These are phyloP conservation scores for Campaea margaritaria DNA, from an alignment of 2,888 invertebrate species.

Conservation along the genomic window DNA sequence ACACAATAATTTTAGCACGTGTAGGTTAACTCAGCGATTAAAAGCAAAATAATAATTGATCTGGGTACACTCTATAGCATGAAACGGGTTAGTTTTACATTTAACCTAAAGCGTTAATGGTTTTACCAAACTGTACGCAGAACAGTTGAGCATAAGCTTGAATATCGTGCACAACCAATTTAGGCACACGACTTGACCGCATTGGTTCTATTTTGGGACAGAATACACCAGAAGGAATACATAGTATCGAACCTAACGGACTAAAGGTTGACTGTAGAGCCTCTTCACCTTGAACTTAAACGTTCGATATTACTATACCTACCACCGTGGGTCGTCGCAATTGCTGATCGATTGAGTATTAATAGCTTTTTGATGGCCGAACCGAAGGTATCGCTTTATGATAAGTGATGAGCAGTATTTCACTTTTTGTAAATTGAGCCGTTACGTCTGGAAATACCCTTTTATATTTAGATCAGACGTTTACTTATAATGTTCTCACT, in stretches of 20 bases:
- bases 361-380: conserved; percentile 33
- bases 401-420: conserved; percentile 8
- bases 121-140: not conserved
- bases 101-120: too few species aligned
- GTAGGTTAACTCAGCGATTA: not conserved
- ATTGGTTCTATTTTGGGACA: conserved; percentile 4
- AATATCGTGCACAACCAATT: conserved; percentile 1
- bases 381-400: conserved; percentile 14
- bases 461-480: too few species aligned
- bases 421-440: conserved; percentile 8
- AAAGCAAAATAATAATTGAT: not conserved
- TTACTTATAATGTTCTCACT: too few species aligned
- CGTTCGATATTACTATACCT: conserved; percentile 17
- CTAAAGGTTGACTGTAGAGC: conserved; percentile 7
- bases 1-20: not conserved
- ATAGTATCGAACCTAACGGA: conserved; percentile 7
- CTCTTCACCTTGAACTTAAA: conserved; percentile 39
- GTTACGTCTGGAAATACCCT: not conserved
- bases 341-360: conserved; percentile 35
- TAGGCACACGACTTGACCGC: not conserved
- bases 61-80: too few species aligned
- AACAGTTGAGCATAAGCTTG: not conserved
- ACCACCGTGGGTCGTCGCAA: conserved; percentile 6
- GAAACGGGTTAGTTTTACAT: too few species aligned
- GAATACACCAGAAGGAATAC: conserved; percentile 10